Evolutionary conservation across 2,888 invertebrate species (phyloP).

Genomic region (Pseudococcus longispinus): DNA sequence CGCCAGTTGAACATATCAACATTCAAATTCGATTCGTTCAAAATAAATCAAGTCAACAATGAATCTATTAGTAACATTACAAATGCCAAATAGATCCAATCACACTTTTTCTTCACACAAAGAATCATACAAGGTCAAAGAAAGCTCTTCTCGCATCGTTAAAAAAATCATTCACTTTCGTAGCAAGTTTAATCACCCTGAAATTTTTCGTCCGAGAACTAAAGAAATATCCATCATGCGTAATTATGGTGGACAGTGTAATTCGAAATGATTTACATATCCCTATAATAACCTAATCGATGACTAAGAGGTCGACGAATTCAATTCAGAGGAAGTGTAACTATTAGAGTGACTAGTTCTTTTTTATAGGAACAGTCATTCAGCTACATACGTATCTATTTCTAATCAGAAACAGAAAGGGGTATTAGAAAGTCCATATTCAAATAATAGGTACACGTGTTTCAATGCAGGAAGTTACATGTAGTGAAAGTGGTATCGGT

Average conservation of each 20-base stretch:
- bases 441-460: not conserved
- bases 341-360: not conserved
- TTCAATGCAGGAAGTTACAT: not conserved
- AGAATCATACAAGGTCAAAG: not conserved
- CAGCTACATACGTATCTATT: not conserved
- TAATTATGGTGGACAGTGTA: not conserved
- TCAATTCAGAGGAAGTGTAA: not conserved
- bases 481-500: not conserved
- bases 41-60: too few relatives aligned
- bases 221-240: not conserved
- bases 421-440: not conserved
- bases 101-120: not conserved
- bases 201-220: not conserved
- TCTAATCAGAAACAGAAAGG: not conserved
- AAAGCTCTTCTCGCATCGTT: not conserved
- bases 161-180: not conserved
- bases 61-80: too few relatives aligned
- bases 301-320: not conserved
- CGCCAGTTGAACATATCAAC: too few relatives aligned
- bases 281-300: not conserved
- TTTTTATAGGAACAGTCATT: not conserved
- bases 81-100: not conserved
- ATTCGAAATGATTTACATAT: not conserved
- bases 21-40: too few relatives aligned
- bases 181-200: not conserved